Conservation (phyloP, 2,113 vertebrate genomes). For the Syngnathus scovelli region DNA sequence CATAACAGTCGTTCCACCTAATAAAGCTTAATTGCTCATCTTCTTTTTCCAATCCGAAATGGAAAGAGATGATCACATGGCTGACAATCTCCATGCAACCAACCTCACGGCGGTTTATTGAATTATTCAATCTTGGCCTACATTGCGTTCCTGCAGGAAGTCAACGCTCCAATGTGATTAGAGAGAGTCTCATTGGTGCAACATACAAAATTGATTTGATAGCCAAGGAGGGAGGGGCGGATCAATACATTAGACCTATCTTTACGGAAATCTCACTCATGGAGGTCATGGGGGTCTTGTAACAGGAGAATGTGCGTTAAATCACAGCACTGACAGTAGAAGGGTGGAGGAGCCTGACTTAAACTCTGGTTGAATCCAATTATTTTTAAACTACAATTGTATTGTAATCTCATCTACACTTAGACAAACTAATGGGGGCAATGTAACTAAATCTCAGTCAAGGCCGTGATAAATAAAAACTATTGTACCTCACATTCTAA, state of each 20-base stretch:
- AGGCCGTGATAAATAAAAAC: neutral
- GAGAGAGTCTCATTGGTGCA: conserved; percentile 5
- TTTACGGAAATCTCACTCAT: conserved; percentile 30
- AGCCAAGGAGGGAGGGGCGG: conserved; percentile 9
- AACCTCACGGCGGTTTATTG: neutral
- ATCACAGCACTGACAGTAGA: neutral
- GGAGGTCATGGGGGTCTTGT: conserved; percentile 21
- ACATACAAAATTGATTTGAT: conserved; percentile 44
- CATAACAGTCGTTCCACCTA: neutral
- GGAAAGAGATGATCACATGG: neutral
- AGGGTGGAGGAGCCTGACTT: neutral
- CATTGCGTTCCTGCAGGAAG: neutral
- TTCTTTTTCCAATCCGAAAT: neutral
- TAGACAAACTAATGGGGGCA: neutral
- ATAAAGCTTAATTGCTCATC: neutral
- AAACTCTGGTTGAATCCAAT: neutral
- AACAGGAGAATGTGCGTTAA: conserved; percentile 25
- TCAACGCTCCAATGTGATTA: neutral
- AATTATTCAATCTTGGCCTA: conserved; percentile 5
- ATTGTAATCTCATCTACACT: neutral
- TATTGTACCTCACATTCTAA: no score
- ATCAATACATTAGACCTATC: conserved; percentile 46
- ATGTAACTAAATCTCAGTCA: neutral
- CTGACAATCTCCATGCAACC: neutral
- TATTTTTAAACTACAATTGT: neutral